Base-by-base conservation (phyloP, 1,140 invertebrate genomes). In the Zaprionus kolodkinae region DNA sequence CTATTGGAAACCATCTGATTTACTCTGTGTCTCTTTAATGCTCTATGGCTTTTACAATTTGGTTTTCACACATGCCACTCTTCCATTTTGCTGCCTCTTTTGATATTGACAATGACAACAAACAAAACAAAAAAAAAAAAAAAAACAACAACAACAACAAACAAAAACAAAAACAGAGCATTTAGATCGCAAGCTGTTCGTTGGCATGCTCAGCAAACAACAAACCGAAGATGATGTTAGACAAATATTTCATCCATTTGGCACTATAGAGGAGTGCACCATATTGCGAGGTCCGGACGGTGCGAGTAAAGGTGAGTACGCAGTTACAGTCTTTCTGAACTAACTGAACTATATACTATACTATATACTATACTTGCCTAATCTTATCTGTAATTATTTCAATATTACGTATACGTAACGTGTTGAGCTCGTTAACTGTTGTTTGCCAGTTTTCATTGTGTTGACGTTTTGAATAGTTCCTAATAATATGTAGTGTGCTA, bases 181-280 rank as follows among this genome's bases (percentile, higher is more conserved):
- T 92, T 79, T 96, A 96, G 97, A 98, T 95, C 95, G 98, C 94
- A 99, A 99, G 95, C 96, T 99, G 94, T 99, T 99, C 95, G 97
- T 99, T 94, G 99, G 99, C 93, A 99, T 99, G 99, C 97, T 99
- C 93, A 99, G 98, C 94, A 99, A 99, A 94, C 97, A 99, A 95
- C 98, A 99, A 93, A 98, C 96, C 83, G 99, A 99, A 95, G 98
- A 99, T 92, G 98, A 99, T 96, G 97, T 99, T 79, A 95, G 97
- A 93, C 96, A 98, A 94, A 95, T 99, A 92, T 99, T 99, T 94
- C 96, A 97, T 92, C 96, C 97, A 72, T 99, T 97, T 94, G 99
- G 99, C 88, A 96, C 96, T 93, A 99, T 99, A 95, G 99, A 99
- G 94, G 99, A 99, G 96, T 99, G 99, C 92, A 99, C 98, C 73